Evolutionary conservation across 2,888 invertebrate species (phyloP).

Genomic region (Liopterus haemorrhoidalis): DNA sequence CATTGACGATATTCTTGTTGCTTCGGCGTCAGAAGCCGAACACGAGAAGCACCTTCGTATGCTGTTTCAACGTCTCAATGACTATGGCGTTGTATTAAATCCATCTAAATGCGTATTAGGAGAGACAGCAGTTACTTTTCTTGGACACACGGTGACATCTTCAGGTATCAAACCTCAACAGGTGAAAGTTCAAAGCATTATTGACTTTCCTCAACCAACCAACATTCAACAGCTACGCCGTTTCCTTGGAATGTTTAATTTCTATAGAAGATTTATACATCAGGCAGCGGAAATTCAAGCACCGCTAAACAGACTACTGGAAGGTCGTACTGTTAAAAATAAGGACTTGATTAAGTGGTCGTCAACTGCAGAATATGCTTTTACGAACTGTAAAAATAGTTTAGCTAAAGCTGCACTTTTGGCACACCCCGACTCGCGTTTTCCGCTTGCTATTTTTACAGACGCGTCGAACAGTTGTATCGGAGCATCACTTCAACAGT

Average conservation of each 20-base stretch:
- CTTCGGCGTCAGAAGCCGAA: conserved; percentile 25
- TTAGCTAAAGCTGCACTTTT: too few relatives aligned
- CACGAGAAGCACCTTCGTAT: conserved; percentile 27
- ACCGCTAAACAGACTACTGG: conserved; percentile 18
- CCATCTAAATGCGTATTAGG: conserved; percentile 22
- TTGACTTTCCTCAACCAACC: conserved; percentile 13
- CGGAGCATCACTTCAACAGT: too few relatives aligned
- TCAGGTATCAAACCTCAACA: conserved; percentile 18
- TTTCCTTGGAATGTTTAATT: conserved; percentile 24
- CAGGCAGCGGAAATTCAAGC: conserved; percentile 19
- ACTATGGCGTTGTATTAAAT: conserved; percentile 31
- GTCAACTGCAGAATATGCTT: conserved; percentile 29
- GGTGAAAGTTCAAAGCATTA: conserved; percentile 8
- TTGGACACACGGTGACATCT: conserved; percentile 15
- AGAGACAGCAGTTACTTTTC: conserved; percentile 15
- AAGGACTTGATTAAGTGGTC: conserved; percentile 22
- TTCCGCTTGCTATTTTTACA: too few relatives aligned
- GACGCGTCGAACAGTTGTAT: too few relatives aligned
- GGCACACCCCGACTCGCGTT: too few relatives aligned
- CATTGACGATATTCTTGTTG: conserved; percentile 35
- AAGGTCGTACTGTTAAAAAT: neutral
- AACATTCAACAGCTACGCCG: conserved; percentile 14
- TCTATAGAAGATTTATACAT: conserved; percentile 24
- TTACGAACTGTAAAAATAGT: conserved; percentile 33
- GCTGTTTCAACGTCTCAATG: conserved; percentile 28